Evolutionary conservation across 35 echinoderm and acorn worm species (phyloP).

Genomic region (Stichopus chloronotus): DNA sequence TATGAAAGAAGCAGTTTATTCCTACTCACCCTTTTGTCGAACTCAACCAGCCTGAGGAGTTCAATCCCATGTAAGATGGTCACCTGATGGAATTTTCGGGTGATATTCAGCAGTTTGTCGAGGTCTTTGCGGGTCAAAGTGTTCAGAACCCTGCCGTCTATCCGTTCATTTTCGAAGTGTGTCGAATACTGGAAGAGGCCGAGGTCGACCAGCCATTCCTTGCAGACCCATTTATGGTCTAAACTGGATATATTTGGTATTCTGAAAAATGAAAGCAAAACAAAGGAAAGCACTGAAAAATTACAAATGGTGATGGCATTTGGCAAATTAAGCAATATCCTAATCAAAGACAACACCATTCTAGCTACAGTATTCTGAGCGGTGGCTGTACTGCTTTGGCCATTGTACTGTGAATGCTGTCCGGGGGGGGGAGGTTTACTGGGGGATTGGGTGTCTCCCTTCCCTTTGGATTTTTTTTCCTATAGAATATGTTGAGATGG

Average conservation of each 20-base stretch:
- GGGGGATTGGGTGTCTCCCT: too few species aligned
- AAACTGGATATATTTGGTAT: conserved; percentile 75
- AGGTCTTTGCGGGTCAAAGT: conserved; percentile 87
- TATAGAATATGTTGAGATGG: too few species aligned
- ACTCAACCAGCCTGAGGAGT: conserved; percentile 80
- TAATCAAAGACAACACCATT: too few species aligned
- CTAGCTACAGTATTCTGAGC: too few species aligned
- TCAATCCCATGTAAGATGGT: conserved; percentile 90
- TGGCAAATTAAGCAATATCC: background rate
- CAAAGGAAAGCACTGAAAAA: background rate
- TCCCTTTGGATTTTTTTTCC: too few species aligned
- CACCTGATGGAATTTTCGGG: conserved; percentile 93
- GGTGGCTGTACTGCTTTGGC: too few species aligned
- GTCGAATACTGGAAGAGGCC: conserved; percentile 77
- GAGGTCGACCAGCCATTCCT: conserved; percentile 86
- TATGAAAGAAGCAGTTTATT: too few species aligned
- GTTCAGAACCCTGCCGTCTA: conserved; percentile 94
- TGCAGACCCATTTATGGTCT: conserved; percentile 92
- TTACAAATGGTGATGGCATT: background rate
- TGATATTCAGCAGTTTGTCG: conserved; percentile 89
- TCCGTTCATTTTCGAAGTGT: conserved; percentile 78
- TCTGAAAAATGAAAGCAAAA: background rate
- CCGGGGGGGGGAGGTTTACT: too few species aligned
- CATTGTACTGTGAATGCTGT: too few species aligned
- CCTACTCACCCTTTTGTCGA: conserved; percentile 87